Conservation (phyloP, 2,113 vertebrate species). For the cat (Felis catus) region F.catus_Fca126_mat1.0 CM031418.1:88979501-88980000, state of each 20-base stretch:
- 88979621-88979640: background rate
- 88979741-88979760: background rate
- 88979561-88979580: background rate
- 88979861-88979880: background rate
- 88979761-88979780: background rate
- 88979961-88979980: background rate
- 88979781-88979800: background rate
- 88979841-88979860: conserved; percentile 13
- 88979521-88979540: background rate
- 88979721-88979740: background rate
- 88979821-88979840: background rate
- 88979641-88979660: background rate
- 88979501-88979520: background rate
- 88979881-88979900: background rate
- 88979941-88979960: background rate
- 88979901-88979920: background rate
- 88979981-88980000: background rate
- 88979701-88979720: background rate
- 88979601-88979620: background rate
- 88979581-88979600: background rate
- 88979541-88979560: background rate
- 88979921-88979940: background rate
- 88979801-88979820: background rate
- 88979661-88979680: background rate
- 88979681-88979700: background rate